These are phyloP conservation scores for Galendromus occidentalis DNA, from an alignment of 1,140 invertebrate species.

Conservation along the genomic window DNA sequence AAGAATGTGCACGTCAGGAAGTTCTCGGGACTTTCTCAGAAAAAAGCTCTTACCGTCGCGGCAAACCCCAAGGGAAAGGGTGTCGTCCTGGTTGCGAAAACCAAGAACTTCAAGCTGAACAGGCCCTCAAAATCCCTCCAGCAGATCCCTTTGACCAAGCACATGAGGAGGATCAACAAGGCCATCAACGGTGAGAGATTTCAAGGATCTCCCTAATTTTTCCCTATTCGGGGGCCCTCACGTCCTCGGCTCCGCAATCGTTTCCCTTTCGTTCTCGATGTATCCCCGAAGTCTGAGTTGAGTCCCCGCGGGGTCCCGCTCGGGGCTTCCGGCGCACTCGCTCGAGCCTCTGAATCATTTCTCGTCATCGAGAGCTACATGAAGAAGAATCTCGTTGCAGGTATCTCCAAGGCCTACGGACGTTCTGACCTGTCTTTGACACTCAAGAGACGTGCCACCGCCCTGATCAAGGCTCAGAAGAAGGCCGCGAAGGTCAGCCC, in stretches of 20 bases:
- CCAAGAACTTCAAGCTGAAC: slow-evolving; percentile 7
- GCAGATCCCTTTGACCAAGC: background rate
- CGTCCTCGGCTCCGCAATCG: no score
- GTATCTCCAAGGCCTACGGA: background rate
- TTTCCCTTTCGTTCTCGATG: no score
- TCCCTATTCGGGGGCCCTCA: no score
- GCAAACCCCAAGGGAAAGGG: background rate
- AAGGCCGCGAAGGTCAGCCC: background rate
- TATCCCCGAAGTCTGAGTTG: no score
- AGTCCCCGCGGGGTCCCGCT: no score
- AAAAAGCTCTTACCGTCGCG: background rate
- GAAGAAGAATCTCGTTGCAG: no score
- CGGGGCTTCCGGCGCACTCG: no score
- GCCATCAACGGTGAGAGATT: background rate
- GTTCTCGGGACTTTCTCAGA: background rate
- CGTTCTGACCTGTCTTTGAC: background rate
- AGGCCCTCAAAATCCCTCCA: background rate
- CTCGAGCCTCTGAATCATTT: no score
- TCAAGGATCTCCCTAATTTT: no score
- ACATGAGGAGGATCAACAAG: slow-evolving; percentile 11
- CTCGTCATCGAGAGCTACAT: no score
- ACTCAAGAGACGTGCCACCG: background rate
- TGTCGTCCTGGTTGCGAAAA: background rate
- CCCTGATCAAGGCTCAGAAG: background rate
- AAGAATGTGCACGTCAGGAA: slow-evolving; percentile 1